These are phyloP conservation scores for Lordiphosa clarofinis DNA, from an alignment of 1,140 invertebrate species.

Conservation along the genomic window DNA sequence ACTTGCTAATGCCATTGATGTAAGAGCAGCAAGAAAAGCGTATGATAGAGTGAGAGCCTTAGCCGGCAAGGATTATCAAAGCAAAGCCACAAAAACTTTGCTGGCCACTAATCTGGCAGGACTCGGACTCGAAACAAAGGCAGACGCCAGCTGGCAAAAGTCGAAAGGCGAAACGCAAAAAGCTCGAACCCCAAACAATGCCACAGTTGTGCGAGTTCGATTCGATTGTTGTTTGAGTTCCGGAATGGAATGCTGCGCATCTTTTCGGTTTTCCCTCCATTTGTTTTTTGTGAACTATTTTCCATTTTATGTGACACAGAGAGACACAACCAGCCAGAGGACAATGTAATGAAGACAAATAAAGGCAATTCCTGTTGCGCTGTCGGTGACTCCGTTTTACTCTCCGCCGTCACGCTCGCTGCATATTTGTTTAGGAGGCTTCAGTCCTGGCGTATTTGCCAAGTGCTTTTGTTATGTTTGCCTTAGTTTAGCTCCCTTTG, in stretches of 20 bases:
- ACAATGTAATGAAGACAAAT: slow-evolving; percentile 59
- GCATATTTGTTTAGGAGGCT: slow-evolving; percentile 63
- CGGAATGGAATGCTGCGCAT: too few relatives aligned
- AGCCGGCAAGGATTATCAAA: slow-evolving; percentile 30
- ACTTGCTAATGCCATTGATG: slow-evolving; percentile 43
- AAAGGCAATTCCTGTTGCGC: slow-evolving; percentile 48
- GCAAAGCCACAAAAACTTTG: slow-evolving; percentile 45
- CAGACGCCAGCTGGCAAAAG: slow-evolving; percentile 5
- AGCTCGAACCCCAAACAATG: slow-evolving; percentile 5
- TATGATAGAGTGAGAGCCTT: too few relatives aligned
- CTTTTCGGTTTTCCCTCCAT: not conserved
- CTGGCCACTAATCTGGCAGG: slow-evolving; percentile 29
- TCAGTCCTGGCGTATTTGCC: slow-evolving; percentile 9
- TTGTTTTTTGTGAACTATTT: too few relatives aligned
- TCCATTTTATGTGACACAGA: too few relatives aligned
- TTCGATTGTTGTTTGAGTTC: not conserved
- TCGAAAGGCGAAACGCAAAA: not conserved
- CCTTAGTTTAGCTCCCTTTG: slow-evolving; percentile 22
- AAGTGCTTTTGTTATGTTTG: slow-evolving; percentile 29
- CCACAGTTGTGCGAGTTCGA: slow-evolving; percentile 6
- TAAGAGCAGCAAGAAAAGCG: not conserved
- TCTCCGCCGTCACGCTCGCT: slow-evolving; percentile 30
- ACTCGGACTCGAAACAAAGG: slow-evolving; percentile 11
- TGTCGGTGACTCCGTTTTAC: not conserved
- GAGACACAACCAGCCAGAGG: slow-evolving; percentile 1